Evolutionary conservation across 2,888 invertebrate genomes (phyloP).

Genomic region (Scaptomyza parva): DNA sequence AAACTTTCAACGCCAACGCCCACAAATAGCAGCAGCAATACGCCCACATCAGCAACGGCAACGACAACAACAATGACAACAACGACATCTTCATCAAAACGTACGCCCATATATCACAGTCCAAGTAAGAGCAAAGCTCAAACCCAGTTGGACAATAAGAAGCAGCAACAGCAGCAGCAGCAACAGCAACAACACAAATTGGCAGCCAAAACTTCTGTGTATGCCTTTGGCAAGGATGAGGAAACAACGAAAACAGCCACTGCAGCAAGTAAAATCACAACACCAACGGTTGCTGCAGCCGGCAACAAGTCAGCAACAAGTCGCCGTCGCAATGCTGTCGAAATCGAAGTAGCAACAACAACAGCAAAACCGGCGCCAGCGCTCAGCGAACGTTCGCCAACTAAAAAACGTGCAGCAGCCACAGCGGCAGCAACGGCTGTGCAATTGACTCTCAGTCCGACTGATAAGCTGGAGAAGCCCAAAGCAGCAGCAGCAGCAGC

Average conservation of each 20-base stretch:
- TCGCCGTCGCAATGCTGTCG: conserved; percentile 81
- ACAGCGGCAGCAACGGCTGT: conserved; percentile 79
- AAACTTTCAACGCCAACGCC: conserved; percentile 24
- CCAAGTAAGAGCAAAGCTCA: conserved; percentile 41
- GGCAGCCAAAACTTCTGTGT: conserved; percentile 85
- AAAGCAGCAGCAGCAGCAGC: conserved; percentile 53
- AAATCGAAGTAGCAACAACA: conserved; percentile 45
- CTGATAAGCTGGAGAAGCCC: conserved; percentile 85
- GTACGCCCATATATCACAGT: conserved; percentile 86
- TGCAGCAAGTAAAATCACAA: not conserved
- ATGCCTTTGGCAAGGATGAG: conserved; percentile 89
- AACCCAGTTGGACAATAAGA: conserved; percentile 47
- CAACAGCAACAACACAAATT: conserved; percentile 24
- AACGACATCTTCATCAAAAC: conserved; percentile 67
- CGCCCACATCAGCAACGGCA: conserved; percentile 29
- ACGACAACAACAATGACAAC: conserved; percentile 17
- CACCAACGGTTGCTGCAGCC: conserved; percentile 15
- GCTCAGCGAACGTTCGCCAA: conserved; percentile 65
- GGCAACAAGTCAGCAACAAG: conserved; percentile 81
- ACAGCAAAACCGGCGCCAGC: conserved; percentile 52
- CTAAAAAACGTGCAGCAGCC: conserved; percentile 72
- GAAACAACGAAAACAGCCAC: conserved; percentile 83
- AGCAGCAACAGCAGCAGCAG: conserved; percentile 55
- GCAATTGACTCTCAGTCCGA: conserved; percentile 83
- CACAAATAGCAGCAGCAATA: conserved; percentile 35